Base-by-base conservation (phyloP, 2,888 invertebrate species). In the Netelia melanura region DNA sequence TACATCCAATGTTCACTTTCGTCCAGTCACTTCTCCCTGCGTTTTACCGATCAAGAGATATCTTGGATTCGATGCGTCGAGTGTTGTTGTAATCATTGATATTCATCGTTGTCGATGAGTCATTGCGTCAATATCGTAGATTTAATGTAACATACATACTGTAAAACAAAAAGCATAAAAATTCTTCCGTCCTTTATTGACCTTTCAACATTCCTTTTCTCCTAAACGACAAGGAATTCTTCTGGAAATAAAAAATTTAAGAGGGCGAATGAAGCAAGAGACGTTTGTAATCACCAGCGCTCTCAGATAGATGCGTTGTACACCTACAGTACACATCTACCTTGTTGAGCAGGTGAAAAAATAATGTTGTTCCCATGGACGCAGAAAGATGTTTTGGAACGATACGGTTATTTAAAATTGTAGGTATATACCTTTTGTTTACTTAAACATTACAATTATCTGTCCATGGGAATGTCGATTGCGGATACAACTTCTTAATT, bases 141-240 rank as follows among this genome's bases (percentile, higher is more conserved):
- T 85, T 83, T 88, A 88, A 87, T 85, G 86, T 87, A 88, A 88
- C 83, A 86, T 86, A 86, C 83, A 82, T 84, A 83, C 67, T 84
- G 81, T 76, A 61, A 81, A 81, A 74, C 54, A 76, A 74, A 65
- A 61, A 76, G 58, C n/a, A 23, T 65, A 52, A 21, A 23, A 56
- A 56, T 44, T 38, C 8, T 56, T 52, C 58, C 14, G 10, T 38
- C 23, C 43, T 68, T 81, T 52, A 72, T 70, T 74, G 14, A 11
- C 11, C n/a, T 9, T 44, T 61, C 48, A 75, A 30, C n/a, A 38
- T 68, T 38, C 65, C 23, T 52, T 48, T 23, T 71, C 71, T 48
- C 58, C 43, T 56, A 58, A 10, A 70, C 30, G n/a, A 9, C 23
- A 76, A 48, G 48, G 6, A 38, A 6, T 38, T 38, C 38, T 5